Percentiles rank a stretch among this genome's conserved stretches.
These are phyloP conservation scores for Cabera pusaria DNA, from an alignment of 2,888 invertebrate species.

Conservation along the genomic window DNA sequence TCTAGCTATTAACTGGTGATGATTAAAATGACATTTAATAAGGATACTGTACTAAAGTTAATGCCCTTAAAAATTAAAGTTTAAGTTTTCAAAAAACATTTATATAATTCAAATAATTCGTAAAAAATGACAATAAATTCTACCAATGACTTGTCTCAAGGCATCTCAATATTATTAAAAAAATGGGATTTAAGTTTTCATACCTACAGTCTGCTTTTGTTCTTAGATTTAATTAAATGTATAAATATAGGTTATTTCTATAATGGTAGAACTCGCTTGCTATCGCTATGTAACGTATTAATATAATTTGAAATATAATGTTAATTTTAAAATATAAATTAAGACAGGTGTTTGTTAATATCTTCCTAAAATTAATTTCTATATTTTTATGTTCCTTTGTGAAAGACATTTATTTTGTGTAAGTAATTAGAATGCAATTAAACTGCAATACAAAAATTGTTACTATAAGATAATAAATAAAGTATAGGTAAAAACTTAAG, in stretches of 20 bases:
- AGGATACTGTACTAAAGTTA: too few relatives aligned
- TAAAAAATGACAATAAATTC: too few relatives aligned
- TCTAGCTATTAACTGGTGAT: too few relatives aligned
- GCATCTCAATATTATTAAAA: too few relatives aligned
- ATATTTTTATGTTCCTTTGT: constrained; percentile 6
- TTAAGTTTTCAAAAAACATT: too few relatives aligned
- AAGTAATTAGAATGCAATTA: constrained; percentile 18
- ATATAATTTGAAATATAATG: neutral
- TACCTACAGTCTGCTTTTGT: too few relatives aligned
- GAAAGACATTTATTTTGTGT: constrained; percentile 13
- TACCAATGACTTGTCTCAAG: too few relatives aligned
- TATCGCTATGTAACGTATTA: neutral
- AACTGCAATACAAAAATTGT: constrained; percentile 15
- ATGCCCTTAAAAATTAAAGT: too few relatives aligned
- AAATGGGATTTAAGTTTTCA: too few relatives aligned
- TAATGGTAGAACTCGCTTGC: constrained; percentile 9
- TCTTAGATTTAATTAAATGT: neutral
- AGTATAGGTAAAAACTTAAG: constrained; percentile 1
- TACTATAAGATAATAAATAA: constrained; percentile 11
- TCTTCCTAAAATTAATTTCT: constrained; percentile 6
- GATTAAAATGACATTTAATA: too few relatives aligned
- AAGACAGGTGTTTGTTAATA: constrained; percentile 9
- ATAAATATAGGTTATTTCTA: constrained; percentile 4
- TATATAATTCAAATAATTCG: too few relatives aligned
- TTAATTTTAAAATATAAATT: neutral